Conservation (phyloP, 2,113 vertebrate genomes). For the Cepphus grylle region DNA sequence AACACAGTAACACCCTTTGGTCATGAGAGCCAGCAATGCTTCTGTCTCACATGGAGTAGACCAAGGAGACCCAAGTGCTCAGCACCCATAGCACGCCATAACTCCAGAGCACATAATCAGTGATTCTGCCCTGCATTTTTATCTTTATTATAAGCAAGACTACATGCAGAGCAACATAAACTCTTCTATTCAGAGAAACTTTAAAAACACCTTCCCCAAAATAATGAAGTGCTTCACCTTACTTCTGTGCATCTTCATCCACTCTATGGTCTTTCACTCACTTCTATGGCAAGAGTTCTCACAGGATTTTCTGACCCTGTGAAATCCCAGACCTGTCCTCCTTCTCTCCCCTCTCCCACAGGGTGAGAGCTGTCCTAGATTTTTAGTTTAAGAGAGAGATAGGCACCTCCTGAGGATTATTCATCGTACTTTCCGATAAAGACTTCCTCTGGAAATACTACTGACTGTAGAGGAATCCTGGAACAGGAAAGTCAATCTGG, state of each 20-base stretch:
- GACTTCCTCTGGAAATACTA: neutral
- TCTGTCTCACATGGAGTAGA: neutral
- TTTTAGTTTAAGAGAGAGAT: neutral
- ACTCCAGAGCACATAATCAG: rapidly evolving
- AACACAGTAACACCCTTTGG: constrained; percentile 6
- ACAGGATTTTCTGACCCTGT: neutral
- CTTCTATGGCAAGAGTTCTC: neutral
- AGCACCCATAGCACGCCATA: neutral
- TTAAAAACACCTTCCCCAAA: neutral
- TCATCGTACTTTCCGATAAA: neutral
- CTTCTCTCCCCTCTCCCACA: neutral
- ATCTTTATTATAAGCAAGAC: neutral
- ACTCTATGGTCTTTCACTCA: neutral
- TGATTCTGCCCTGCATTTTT: neutral
- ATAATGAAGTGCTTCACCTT: neutral
- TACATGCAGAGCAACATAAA: neutral
- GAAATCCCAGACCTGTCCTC: neutral
- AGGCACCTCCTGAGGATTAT: neutral
- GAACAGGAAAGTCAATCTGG: neutral
- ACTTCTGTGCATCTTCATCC: neutral
- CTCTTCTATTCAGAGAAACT: neutral
- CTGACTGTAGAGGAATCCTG: neutral
- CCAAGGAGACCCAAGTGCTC: neutral
- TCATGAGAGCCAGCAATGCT: neutral
- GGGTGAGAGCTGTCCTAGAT: neutral